Conservation (phyloP, 92 coral and sea anemone genomes). For the Anthopleura xanthogrammica region DNA sequence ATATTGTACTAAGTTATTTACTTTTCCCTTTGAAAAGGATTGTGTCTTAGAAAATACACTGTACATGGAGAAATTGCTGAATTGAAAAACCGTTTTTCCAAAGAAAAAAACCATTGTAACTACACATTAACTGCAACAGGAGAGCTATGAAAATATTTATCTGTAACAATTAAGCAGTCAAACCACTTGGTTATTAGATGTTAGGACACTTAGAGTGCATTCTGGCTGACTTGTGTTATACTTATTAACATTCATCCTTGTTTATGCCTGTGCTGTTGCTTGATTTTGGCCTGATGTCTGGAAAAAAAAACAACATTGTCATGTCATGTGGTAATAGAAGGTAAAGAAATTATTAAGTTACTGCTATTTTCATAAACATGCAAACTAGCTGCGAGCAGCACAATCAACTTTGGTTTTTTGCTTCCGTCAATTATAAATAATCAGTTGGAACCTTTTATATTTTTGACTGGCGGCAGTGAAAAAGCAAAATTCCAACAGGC, state of each 20-base stretch:
- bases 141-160: conserved; percentile 18
- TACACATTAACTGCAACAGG: conserved; percentile 4
- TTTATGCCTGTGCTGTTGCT: conserved; percentile 13
- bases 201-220: background rate
- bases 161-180: conserved; percentile 16
- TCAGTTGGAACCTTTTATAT: no score
- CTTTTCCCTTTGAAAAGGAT: conserved; percentile 9
- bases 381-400: no score
- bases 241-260: no score
- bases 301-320: background rate
- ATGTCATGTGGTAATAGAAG: no score
- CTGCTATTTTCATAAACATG: no score
- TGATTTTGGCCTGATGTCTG: conserved; percentile 9
- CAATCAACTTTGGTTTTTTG: no score
- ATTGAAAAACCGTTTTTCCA: background rate
- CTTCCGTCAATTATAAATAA: no score
- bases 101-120: background rate
- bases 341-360: no score
- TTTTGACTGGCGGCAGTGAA: no score
- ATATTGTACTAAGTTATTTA: background rate
- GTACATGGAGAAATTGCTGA: conserved; percentile 1
- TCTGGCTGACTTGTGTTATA: background rate
- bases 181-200: conserved; percentile 7
- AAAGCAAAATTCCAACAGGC: no score
- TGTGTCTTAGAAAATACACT: conserved; percentile 22